Evolutionary conservation across 2,888 invertebrate genomes (phyloP).

Genomic region (Chloroclystis v-ata): DNA sequence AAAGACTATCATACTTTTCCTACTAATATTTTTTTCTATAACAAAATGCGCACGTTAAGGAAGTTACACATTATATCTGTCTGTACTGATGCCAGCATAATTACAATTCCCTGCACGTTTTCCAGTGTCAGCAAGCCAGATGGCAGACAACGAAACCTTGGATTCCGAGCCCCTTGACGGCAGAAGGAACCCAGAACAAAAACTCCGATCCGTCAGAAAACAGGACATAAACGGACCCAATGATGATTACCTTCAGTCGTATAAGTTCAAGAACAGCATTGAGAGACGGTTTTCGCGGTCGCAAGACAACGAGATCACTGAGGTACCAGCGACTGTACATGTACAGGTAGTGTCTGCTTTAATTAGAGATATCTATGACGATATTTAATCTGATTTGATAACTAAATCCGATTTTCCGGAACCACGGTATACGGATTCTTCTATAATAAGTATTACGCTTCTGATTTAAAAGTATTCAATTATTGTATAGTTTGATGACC

Average conservation of each 20-base stretch:
- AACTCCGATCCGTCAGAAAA: slow-evolving; percentile 60
- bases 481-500: no score
- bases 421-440: no score
- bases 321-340: slow-evolving; percentile 6
- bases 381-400: no score
- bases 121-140: slow-evolving; percentile 35
- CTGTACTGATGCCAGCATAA: no score
- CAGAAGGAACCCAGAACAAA: slow-evolving; percentile 50
- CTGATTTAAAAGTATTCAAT: no score
- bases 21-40: no score
- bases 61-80: no score
- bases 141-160: slow-evolving; percentile 29
- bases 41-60: no score
- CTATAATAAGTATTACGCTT: no score
- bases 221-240: slow-evolving; percentile 67
- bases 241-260: slow-evolving; percentile 80
- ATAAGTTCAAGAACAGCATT: slow-evolving; percentile 97
- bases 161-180: slow-evolving; percentile 46
- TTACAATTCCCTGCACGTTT: no score
- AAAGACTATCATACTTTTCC: no score
- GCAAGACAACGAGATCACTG: slow-evolving; percentile 65
- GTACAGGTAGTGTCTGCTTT: background rate
- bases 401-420: no score
- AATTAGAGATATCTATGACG: background rate
- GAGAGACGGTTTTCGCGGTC: slow-evolving; percentile 89